Conservation (phyloP, 2,888 invertebrate species). For the Plebejus anna region DNA sequence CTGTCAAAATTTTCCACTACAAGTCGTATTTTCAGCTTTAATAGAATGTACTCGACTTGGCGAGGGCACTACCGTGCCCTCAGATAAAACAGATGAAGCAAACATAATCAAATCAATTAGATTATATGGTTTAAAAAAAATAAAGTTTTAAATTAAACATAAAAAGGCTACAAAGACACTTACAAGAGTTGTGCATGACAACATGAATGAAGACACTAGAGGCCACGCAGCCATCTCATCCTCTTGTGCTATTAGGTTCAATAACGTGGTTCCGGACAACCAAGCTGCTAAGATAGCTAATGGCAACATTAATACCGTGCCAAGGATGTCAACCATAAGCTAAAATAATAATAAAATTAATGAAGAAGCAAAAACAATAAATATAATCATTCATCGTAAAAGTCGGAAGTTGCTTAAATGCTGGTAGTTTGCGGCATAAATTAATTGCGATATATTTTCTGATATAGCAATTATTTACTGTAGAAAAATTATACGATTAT, state of each 20-base stretch:
- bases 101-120: too few species aligned
- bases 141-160: too few species aligned
- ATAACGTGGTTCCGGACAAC: slow-evolving; percentile 66
- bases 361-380: background rate
- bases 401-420: background rate
- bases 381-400: background rate
- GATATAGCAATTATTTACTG: too few species aligned
- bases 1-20: too few species aligned
- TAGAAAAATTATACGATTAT: too few species aligned
- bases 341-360: slow-evolving; percentile 42
- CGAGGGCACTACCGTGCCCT: too few species aligned
- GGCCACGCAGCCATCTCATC: slow-evolving; percentile 65
- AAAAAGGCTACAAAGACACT: slow-evolving; percentile 41
- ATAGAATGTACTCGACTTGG: too few species aligned
- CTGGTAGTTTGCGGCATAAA: too few species aligned
- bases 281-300: slow-evolving; percentile 69
- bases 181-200: slow-evolving; percentile 73
- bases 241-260: slow-evolving; percentile 66
- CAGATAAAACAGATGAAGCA: too few species aligned
- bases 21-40: too few species aligned
- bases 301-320: slow-evolving; percentile 73
- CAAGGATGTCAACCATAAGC: slow-evolving; percentile 70
- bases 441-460: too few species aligned
- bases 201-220: slow-evolving; percentile 67
- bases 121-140: too few species aligned